Conservation (phyloP, 2,113 vertebrate genomes). For the Oryzias curvinotus region DNA sequence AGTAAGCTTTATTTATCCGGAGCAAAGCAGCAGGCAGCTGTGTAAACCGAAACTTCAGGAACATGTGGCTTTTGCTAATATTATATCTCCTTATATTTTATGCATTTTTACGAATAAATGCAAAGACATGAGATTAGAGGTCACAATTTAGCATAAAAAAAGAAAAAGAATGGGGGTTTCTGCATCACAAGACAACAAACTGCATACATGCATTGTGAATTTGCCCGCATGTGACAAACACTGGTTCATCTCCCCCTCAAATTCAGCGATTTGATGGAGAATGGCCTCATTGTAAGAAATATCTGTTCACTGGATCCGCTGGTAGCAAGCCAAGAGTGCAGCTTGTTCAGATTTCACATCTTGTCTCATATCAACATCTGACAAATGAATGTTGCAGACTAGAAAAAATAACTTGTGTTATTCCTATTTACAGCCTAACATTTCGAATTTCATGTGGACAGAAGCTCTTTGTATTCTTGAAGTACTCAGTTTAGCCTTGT, state of each 20-base stretch:
- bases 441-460: too few species aligned
- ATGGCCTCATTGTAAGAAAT: slow-evolving; percentile 49
- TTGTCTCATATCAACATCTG: slow-evolving; percentile 36
- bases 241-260: slow-evolving; percentile 29
- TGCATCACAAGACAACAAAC: slow-evolving; percentile 25
- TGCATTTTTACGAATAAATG: slow-evolving; percentile 1
- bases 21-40: too few species aligned
- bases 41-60: too few species aligned
- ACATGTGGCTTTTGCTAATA: slow-evolving; percentile 1
- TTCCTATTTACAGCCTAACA: too few species aligned
- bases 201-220: slow-evolving; percentile 5
- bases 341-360: slow-evolving; percentile 32
- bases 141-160: slow-evolving; percentile 12
- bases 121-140: slow-evolving; percentile 10
- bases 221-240: slow-evolving; percentile 20
- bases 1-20: slow-evolving; percentile 20
- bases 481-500: too few species aligned
- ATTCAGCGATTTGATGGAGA: slow-evolving; percentile 52
- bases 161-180: slow-evolving; percentile 26
- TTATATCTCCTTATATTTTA: neutral
- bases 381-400: slow-evolving; percentile 20
- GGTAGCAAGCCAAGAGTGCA: slow-evolving; percentile 24
- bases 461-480: too few species aligned
- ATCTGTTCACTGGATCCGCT: slow-evolving; percentile 26
- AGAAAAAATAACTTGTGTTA: slow-evolving; percentile 3